Percentiles rank a stretch among this genome's conserved stretches.
These are phyloP conservation scores for Beris morrisii DNA, from an alignment of 2,888 invertebrate genomes.

Conservation along the genomic window DNA sequence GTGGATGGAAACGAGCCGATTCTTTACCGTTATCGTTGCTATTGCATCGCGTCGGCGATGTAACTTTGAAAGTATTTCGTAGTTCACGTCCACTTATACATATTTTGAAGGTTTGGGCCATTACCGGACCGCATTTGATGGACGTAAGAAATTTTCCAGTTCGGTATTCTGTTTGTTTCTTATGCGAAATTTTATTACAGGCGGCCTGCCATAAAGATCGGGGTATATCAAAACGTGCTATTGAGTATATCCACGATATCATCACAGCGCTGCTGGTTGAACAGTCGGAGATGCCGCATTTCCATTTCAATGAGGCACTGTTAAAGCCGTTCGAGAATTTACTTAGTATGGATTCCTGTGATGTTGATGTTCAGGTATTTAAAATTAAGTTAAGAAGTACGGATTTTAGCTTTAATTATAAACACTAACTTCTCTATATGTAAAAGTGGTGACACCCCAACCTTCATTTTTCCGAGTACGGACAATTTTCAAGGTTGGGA, in stretches of 20 bases:
- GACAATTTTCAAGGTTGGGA: no score
- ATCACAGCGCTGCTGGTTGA: constrained; percentile 85
- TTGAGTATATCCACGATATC: constrained; percentile 89
- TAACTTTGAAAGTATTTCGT: constrained; percentile 81
- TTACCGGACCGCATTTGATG: constrained; percentile 90
- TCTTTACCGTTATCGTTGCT: constrained; percentile 63
- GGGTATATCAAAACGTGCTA: constrained; percentile 85
- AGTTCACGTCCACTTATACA: constrained; percentile 88
- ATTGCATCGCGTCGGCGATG: constrained; percentile 83
- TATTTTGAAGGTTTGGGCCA: constrained; percentile 90
- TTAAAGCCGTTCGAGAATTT: constrained; percentile 95
- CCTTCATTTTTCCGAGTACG: no score
- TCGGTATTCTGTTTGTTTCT: not conserved
- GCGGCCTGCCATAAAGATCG: constrained; percentile 91
- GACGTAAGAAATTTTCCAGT: constrained; percentile 63
- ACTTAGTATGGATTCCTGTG: constrained; percentile 88
- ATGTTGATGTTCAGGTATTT: constrained; percentile 83
- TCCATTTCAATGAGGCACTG: constrained; percentile 93
- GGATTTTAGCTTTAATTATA: not conserved
- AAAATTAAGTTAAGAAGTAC: no score
- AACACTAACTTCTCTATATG: not conserved
- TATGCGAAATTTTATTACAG: constrained; percentile 54
- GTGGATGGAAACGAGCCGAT: constrained; percentile 56
- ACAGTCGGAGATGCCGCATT: constrained; percentile 86
- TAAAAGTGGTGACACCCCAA: not conserved